Evolutionary conservation across 1,140 invertebrate species (phyloP).

Genomic region (Leguminivora glycinivorella): DNA sequence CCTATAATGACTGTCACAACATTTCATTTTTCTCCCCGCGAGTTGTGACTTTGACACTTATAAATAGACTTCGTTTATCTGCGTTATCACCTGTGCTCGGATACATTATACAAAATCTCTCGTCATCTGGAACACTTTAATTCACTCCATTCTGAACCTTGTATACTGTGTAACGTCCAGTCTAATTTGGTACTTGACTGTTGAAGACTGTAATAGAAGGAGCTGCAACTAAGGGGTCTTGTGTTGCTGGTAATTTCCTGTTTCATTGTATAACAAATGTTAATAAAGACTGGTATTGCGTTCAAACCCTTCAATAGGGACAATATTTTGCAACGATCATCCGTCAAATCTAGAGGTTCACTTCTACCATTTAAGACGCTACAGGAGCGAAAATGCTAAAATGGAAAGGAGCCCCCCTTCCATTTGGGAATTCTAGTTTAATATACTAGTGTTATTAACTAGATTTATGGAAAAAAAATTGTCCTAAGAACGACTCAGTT

Average conservation of each 20-base stretch:
- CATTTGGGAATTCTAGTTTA: no score
- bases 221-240: background rate
- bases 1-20: conserved; percentile 33
- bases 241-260: background rate
- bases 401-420: no score
- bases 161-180: background rate
- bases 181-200: background rate
- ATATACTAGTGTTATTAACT: no score
- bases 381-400: no score
- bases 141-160: conserved; percentile 28
- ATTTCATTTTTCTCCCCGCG: conserved; percentile 23
- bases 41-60: conserved; percentile 55
- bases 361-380: conserved; percentile 50
- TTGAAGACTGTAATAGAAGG: no score
- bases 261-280: conserved; percentile 17
- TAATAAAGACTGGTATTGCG: conserved; percentile 31
- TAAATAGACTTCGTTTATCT: conserved; percentile 57
- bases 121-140: background rate
- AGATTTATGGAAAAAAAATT: no score
- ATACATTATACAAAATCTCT: conserved; percentile 33
- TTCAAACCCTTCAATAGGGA: conserved; percentile 37
- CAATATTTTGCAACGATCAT: conserved; percentile 47
- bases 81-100: conserved; percentile 46
- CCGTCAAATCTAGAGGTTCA: conserved; percentile 45
- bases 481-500: no score